Base-by-base conservation (phyloP, 2,113 vertebrate species). In the Callochromis pleurospilus region DNA sequence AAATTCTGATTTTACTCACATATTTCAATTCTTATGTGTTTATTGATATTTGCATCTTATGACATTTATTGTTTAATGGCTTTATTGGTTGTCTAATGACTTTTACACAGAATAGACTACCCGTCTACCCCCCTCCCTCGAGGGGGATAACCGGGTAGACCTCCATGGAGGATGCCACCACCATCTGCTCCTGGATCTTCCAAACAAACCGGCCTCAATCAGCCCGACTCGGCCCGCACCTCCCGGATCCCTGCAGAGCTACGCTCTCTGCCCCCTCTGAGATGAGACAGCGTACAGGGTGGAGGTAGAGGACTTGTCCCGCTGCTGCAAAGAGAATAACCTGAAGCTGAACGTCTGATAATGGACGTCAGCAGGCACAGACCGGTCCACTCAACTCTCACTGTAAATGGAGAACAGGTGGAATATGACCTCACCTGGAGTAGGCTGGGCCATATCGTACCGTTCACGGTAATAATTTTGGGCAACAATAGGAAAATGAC, bases 101-200 rank as follows among this genome's bases (percentile, higher is more conserved):
- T 3, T 60, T 31, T 60, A 60, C 26, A 60, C 56, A 58, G 6
- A 58, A 0, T 29, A 15, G 55, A 5, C 3, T 29, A 14, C 12
- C 24, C 0, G 13, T 1, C 2, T 26, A 29, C 7, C 24, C 12
- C 24, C 6, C 24, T 26, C 2, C 54, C 6, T 56, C 24, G 2
- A 54, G n/a, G 1, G 51, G 9, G 51, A 4, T 54, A 54, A 3
- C 2, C 0, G 0, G n/a, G 10, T 24, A 24, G 53, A 24, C 53
- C 53, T 54, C 11, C 54, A 2, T 26, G 54, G 54, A 56, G 54
- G 54, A 56, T 26, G 55, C 55, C 54, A 8, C 24, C 55, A 49
- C 21, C 53, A 26, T 4, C 54, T 55, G 21, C 54, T 55, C 54
- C 54, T 26, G 54, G 53, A 55, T 13, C 54, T 55, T 55, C 54